Evolutionary conservation across 2,888 invertebrate genomes (phyloP), one percentile per base, ranked within the genome.

Genomic region (Cryptocephalus moraei): DNA sequence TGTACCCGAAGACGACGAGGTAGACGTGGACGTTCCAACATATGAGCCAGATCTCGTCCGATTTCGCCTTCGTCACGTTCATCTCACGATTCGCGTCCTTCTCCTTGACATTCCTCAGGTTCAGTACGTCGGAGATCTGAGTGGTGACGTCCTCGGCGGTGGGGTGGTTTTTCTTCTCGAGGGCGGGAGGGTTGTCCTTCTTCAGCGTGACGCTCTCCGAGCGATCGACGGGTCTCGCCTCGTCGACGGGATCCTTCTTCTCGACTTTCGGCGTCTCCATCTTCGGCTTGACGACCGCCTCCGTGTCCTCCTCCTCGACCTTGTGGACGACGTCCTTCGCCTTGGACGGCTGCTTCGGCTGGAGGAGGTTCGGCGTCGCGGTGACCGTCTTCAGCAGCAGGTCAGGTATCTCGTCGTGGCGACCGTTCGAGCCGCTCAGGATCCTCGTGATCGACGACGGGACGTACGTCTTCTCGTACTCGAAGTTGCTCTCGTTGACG

Each of bases 21-120:
- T 93, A 94, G 6, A 93, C 85, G 66, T 94, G 93, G 8, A 92
- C 80, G 62, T 91, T 88, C 93, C 92, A 93, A 1, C 90, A 91
- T 55, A 89, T 83, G 0, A 85, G 80, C 84, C 89, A 88, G 0
- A 85, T 84, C 48, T 71, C 67, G 40, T 71, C 69, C 1, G 67
- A 62, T 36, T 64, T 66, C 8, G 69, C 68, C 50, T 67, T 61
- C 1, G 69, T 69, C 4, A 70, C 66, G 50, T 69, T 64, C 49
- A 50, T 50, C 31, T 52, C 50, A 32, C 48, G 46, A 42, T 50
- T 50, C 1, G 56, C 53, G 31, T 66, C 64, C 50, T 69, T 62
- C 44, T 65, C 62, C 61, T 80, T 79, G 0, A 77, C 75, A 55
- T 79, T 80, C 0, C 78, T 77, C 45, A 80, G 61, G 62, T 80